phyloP scores from a whole-genome alignment of 2,113 vertebrate genomes.

The Corythornis cristatus region DNA sequence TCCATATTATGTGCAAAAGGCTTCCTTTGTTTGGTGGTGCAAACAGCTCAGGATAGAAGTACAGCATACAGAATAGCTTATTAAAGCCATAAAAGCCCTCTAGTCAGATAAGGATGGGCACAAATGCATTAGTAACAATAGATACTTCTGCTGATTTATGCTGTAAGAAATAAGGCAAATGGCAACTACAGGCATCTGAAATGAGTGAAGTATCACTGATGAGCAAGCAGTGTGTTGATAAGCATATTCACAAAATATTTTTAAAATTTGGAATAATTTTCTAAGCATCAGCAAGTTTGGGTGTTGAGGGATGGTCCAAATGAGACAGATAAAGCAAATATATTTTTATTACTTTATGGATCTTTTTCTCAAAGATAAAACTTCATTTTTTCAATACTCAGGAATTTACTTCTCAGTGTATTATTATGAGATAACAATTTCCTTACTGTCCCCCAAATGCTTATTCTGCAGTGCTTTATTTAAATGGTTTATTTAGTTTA shows the following conservation, averaged over 20 bases:
- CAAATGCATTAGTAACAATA: slow-evolving; percentile 36
- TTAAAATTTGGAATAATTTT: slow-evolving; percentile 25
- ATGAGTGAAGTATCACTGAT: slow-evolving; percentile 46
- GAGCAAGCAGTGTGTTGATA: slow-evolving; percentile 37
- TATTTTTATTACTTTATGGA: not conserved
- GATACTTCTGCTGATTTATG: slow-evolving; percentile 46
- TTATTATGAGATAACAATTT: not conserved
- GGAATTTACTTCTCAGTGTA: not conserved
- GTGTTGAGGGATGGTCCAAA: slow-evolving; percentile 6
- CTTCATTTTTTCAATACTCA: not conserved
- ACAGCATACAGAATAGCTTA: slow-evolving; percentile 39
- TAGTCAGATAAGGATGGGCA: slow-evolving; percentile 29
- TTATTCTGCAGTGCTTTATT: not conserved
- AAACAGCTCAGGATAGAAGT: slow-evolving; percentile 38
- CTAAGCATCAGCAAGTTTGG: slow-evolving; percentile 29
- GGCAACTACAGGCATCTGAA: slow-evolving; percentile 26
- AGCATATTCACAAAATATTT: slow-evolving; percentile 35
- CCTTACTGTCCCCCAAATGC: not conserved
- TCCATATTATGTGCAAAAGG: slow-evolving; percentile 59
- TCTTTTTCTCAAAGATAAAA: slow-evolving; percentile 12
- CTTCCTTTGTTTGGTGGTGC: slow-evolving; percentile 42
- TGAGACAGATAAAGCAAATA: slow-evolving; percentile 15
- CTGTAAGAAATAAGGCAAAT: slow-evolving; percentile 49
- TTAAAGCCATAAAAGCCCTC: slow-evolving; percentile 54
- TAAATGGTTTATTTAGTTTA: not conserved